Conservation (phyloP, 1,140 invertebrate species). For the Phortica variegata region DNA sequence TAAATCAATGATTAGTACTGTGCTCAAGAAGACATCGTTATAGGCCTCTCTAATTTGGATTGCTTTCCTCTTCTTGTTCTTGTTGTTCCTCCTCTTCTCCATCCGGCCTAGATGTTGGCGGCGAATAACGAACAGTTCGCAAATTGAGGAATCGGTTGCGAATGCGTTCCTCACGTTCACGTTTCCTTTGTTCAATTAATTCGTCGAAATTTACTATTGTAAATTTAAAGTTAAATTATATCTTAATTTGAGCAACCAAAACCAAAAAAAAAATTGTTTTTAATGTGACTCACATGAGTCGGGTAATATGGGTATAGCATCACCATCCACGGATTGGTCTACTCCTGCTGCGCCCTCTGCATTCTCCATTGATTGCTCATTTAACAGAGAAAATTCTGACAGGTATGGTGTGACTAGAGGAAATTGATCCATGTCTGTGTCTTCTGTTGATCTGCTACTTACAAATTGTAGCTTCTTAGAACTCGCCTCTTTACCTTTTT, state of each 20-base stretch:
- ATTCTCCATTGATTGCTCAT: not conserved
- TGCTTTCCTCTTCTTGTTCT: too few relatives aligned
- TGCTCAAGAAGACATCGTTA: too few relatives aligned
- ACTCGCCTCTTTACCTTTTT: too few relatives aligned
- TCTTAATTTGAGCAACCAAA: not conserved
- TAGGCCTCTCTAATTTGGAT: too few relatives aligned
- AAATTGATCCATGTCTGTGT: not conserved
- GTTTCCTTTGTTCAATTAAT: conserved; percentile 31
- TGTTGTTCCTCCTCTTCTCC: too few relatives aligned
- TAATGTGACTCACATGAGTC: not conserved
- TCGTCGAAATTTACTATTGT: conserved; percentile 31
- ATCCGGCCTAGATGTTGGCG: not conserved
- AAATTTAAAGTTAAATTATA: not conserved
- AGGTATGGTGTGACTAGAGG: not conserved
- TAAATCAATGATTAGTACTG: too few relatives aligned
- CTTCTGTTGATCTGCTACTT: not conserved
- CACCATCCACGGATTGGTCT: not conserved
- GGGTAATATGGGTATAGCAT: not conserved
- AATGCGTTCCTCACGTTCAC: conserved; percentile 29
- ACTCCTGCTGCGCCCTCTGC: not conserved
- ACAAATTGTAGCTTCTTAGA: not conserved
- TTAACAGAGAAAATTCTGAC: not conserved
- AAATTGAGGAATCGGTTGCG: conserved; percentile 32
- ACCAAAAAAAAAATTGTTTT: too few relatives aligned
- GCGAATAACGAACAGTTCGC: not conserved